Conservation (phyloP, 2,888 invertebrate genomes). For the Lepeophtheirus nordmannii region DNA sequence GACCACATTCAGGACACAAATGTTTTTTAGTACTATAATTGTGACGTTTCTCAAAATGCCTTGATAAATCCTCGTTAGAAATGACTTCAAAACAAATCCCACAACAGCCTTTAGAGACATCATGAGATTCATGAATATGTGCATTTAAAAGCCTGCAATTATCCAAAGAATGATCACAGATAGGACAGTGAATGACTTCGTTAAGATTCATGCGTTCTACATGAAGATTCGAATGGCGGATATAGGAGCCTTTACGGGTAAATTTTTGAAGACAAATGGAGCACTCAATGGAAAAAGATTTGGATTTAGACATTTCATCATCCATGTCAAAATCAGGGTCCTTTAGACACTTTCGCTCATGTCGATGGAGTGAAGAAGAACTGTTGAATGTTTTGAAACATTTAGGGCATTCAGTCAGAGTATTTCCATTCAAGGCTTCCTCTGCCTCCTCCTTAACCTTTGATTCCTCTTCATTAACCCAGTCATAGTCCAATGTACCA, state of each 20-base stretch:
- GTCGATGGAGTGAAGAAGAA: too few species aligned
- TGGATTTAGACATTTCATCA: neutral
- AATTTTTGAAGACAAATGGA: neutral
- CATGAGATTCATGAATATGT: neutral
- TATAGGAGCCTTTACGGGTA: neutral
- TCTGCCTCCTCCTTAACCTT: too few species aligned
- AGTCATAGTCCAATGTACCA: too few species aligned
- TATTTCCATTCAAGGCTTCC: too few species aligned
- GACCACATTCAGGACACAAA: conserved; percentile 7
- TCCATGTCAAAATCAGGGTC: neutral
- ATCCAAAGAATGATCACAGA: neutral
- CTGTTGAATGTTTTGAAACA: neutral
- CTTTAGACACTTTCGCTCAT: too few species aligned
- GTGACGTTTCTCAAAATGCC: neutral
- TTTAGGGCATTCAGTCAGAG: neutral
- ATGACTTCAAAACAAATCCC: neutral
- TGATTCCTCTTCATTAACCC: too few species aligned
- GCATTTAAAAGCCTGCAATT: neutral
- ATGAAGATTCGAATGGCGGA: neutral
- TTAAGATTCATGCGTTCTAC: neutral
- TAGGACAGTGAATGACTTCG: neutral
- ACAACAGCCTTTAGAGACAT: neutral
- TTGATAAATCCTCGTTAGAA: neutral
- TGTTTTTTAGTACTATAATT: neutral
- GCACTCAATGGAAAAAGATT: neutral